Conservation (phyloP, 92 coral and sea anemone genomes). For the Anthopleura xanthogrammica region DNA sequence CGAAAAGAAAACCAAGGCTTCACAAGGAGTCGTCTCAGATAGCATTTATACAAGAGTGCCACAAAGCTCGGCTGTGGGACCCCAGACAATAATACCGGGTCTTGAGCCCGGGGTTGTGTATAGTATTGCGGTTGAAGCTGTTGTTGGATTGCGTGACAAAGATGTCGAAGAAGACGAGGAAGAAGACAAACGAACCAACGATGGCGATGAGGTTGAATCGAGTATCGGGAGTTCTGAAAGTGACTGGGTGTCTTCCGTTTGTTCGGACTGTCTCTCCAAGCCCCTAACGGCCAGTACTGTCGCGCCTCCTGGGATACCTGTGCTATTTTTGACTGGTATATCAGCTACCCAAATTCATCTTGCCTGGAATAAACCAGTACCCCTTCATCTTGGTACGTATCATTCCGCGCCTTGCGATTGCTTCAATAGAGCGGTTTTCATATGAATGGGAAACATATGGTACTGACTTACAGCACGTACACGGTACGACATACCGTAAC, state of each 20-base stretch:
- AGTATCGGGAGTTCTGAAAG: conserved; percentile 40
- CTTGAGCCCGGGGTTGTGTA: conserved; percentile 78
- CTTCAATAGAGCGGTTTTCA: not conserved
- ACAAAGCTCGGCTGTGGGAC: conserved; percentile 36
- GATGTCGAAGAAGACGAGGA: conserved; percentile 42
- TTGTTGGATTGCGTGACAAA: conserved; percentile 36
- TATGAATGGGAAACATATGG: not conserved
- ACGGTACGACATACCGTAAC: too few species aligned
- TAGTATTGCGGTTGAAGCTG: conserved; percentile 59
- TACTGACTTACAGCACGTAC: not conserved
- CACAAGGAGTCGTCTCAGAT: conserved; percentile 42
- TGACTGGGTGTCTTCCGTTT: conserved; percentile 21
- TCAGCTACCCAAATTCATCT: conserved; percentile 61
- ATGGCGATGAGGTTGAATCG: conserved; percentile 30
- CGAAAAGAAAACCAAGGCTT: conserved; percentile 50
- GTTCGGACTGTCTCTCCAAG: conserved; percentile 46
- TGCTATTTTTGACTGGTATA: conserved; percentile 56
- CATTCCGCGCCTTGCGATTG: not conserved
- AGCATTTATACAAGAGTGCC: conserved; percentile 40
- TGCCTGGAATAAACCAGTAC: conserved; percentile 62
- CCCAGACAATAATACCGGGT: conserved; percentile 24
- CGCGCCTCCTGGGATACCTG: conserved; percentile 75
- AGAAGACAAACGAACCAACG: conserved; percentile 16
- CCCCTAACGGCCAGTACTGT: conserved; percentile 56
- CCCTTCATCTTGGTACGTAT: conserved; percentile 51